Conservation (phyloP, 2,113 vertebrate genomes). For the Desmodus rotundus region DNA sequence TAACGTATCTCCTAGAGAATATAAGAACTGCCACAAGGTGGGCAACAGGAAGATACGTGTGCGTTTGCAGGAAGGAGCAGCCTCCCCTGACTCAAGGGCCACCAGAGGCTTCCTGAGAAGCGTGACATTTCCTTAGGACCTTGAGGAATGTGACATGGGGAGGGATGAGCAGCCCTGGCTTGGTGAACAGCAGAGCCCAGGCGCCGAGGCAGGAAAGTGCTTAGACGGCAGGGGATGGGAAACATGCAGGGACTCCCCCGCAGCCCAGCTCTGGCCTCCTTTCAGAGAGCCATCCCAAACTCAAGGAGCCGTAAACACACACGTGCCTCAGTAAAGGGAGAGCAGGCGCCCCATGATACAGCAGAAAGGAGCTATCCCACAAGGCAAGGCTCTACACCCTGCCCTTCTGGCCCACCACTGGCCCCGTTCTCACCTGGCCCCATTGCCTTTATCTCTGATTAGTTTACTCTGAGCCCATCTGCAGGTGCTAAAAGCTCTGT, state of each 20-base stretch:
- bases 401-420: not conserved
- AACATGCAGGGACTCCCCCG: not conserved
- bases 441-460: not conserved
- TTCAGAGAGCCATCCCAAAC: not conserved
- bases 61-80: not conserved
- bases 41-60: not conserved
- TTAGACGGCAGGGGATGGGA: not conserved
- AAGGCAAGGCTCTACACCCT: not conserved
- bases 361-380: not conserved
- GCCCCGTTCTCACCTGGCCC: not conserved
- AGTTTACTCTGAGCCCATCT: conserved; percentile 29
- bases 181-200: not conserved
- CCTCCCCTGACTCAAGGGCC: not conserved
- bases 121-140: not conserved
- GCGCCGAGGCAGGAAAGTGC: not conserved
- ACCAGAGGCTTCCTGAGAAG: not conserved
- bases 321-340: not conserved
- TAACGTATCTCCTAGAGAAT: not conserved
- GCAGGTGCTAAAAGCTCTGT: conserved; percentile 20
- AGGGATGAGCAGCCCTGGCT: not conserved
- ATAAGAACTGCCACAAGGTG: not conserved
- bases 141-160: not conserved
- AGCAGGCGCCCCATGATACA: not conserved
- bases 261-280: not conserved
- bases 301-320: not conserved